Evolutionary conservation across 1,140 invertebrate species (phyloP), one percentile per base, ranked within the genome.

Genomic region (Heliothis subflexa): DNA sequence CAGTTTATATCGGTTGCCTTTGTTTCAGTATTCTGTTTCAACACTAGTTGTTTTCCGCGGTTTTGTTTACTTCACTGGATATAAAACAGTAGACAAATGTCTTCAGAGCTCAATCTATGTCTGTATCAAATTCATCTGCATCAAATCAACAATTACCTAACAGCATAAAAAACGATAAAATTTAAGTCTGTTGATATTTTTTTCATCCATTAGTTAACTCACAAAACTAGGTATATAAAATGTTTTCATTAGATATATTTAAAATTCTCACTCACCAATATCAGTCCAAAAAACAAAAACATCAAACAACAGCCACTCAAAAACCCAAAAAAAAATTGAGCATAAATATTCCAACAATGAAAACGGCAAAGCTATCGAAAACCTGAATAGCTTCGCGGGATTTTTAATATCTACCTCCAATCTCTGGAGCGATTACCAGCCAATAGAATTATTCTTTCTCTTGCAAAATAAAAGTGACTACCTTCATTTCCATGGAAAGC

Each of bases 401-500:
- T 83, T 86, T 84, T 88, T 86, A 88, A 88, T 88, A 88, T 87
- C 84, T 78, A 85, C 80, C 83, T 82, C 73, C 83, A 85, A 85
- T 86, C 81, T 84, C 82, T 81, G 82, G 76, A 49, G 45, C 81
- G 86, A 86, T 88, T 86, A 88, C 83, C 80, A 78, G 78, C 78
- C 85, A 84, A 85, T 86, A 78, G 83, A 85, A 88, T 88, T 88
- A 88, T 88, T 85, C 82, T 81, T 84, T 85, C 74, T 83, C 80
- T 78, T 78, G 64, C 70, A 84, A 88, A 88, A 86, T 86, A 86
- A 83, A 85, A 83, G 79, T 82, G 79, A 80, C 77, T 83, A 79
- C 73, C 84, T 89, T 89, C 88, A 90, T 91, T 90, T 89, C 88
- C 88, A 91, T 91, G 85, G 86, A 89, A 91, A 91, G 81, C 83